Conservation (phyloP, 2,797 vertebrate genomes). For the Crax fasciolata region DNA sequence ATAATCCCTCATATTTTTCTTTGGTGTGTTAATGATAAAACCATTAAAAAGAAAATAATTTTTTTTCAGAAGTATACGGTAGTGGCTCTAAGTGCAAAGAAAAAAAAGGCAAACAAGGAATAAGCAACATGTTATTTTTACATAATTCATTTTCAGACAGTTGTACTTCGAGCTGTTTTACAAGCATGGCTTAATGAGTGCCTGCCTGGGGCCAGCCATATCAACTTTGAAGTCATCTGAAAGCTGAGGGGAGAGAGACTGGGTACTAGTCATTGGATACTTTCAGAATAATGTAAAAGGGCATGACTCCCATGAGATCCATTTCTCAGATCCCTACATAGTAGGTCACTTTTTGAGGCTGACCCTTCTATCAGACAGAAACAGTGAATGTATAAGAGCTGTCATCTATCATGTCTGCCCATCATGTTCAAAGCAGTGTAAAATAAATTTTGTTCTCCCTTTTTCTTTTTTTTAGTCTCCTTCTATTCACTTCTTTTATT, state of each 20-base stretch:
- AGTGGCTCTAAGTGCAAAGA: background rate
- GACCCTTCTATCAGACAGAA: background rate
- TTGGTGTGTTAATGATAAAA: background rate
- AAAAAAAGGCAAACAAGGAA: background rate
- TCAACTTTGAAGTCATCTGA: constrained; percentile 26
- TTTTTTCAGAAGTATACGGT: background rate
- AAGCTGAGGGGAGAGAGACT: constrained; percentile 10
- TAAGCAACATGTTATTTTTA: constrained; percentile 3
- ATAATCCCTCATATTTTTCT: background rate
- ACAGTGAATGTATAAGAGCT: background rate
- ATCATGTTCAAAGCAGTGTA: constrained; percentile 21
- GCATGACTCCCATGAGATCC: background rate
- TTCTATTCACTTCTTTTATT: background rate
- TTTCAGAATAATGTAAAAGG: constrained; percentile 34
- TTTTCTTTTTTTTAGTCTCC: constrained; percentile 7
- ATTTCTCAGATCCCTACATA: constrained; percentile 26
- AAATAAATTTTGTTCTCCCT: constrained; percentile 9
- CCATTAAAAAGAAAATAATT: background rate
- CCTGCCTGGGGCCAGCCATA: background rate
- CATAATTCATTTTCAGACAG: background rate
- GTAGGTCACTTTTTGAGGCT: constrained; percentile 19
- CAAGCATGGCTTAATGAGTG: background rate
- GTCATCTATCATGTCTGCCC: background rate
- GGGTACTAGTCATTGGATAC: background rate
- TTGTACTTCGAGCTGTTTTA: constrained; percentile 14